Percentiles rank a stretch among this genome's conserved stretches.
Conservation (phyloP, 1,140 invertebrate genomes). For the Drosophila nikananu region DNA sequence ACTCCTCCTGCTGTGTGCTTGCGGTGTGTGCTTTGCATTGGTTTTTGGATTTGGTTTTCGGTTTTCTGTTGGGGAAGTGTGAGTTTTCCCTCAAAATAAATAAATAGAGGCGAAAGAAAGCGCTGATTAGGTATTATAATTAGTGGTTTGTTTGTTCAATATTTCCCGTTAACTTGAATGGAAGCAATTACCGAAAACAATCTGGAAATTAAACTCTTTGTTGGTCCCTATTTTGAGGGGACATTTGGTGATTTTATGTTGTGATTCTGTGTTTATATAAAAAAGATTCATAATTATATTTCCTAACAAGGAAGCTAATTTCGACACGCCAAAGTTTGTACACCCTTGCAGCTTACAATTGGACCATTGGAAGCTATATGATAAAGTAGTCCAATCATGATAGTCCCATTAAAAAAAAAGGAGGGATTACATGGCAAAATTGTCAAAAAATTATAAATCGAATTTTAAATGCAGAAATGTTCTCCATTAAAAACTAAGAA, state of each 20-base stretch:
- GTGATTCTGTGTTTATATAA: too few species aligned
- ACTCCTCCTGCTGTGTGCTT: not conserved
- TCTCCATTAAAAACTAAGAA: too few species aligned
- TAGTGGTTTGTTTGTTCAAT: conserved; percentile 42
- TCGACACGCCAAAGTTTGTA: too few species aligned
- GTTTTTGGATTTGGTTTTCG: conserved; percentile 38
- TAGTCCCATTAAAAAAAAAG: too few species aligned
- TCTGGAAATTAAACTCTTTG: conserved; percentile 19
- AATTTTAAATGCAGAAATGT: too few species aligned
- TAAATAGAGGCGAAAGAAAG: conserved; percentile 43
- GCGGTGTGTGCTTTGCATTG: conserved; percentile 16
- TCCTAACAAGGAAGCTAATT: too few species aligned
- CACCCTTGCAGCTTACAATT: too few species aligned
- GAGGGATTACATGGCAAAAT: too few species aligned
- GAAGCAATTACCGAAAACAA: conserved; percentile 38
- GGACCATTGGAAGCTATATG: too few species aligned
- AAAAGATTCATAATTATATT: too few species aligned
- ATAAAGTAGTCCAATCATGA: too few species aligned
- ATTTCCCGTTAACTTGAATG: conserved; percentile 32
- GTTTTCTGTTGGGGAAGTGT: not conserved
- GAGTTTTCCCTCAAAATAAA: conserved; percentile 17
- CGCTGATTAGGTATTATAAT: conserved; percentile 53
- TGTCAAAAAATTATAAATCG: too few species aligned
- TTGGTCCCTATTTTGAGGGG: not conserved
- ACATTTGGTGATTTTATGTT: conserved; percentile 1